Evolutionary conservation across 2,888 invertebrate species (phyloP), one percentile per base, ranked within the genome.

Genomic region (Chalcosyrphus nemorum): DNA sequence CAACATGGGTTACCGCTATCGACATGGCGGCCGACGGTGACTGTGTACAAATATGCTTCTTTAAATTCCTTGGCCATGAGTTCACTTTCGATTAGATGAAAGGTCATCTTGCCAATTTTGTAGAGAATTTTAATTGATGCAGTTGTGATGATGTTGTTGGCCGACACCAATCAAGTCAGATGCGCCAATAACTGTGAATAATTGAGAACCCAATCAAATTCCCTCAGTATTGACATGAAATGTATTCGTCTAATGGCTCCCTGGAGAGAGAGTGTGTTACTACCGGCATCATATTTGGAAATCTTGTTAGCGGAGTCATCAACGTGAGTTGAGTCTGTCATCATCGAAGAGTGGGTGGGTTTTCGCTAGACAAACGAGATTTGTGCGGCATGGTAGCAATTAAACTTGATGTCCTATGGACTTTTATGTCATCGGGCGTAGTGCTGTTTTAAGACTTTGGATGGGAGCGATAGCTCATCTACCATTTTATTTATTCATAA

Each of bases 151-250:
- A 13, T 47, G 47, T 2, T 29, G 32, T 41, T 35, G 52, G 19
- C 43, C 2, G 54, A 61, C 61, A 77, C 54, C 80, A 75, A 80
- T 84, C 80, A 74, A 70, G 68, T 35, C 56, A 35, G 63, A 70
- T 80, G 80, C 70, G 75, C 89, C 91, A 90, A 90, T 90, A 91
- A 90, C 90, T 89, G 90, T 90, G 90, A 90, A 90, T 90, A 91
- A 90, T 90, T 90, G 90, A 90, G 89, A 89, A 90, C 90, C 90
- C 91, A 91, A 90, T 90, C 90, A 90, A 90, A 91, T 90, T 90
- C 90, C 89, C 65, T 78, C 77, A 72, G 41, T 72, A 82, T 77
- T 82, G 65, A 17, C 38, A 57, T 27, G 32, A 50, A 68, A 63
- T 68, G 41, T 78, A 32, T 41, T 35, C 19, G 43, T 50, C 63